phyloP scores from a whole-genome alignment of 2,113 vertebrate genomes.

The Lota lota region DNA sequence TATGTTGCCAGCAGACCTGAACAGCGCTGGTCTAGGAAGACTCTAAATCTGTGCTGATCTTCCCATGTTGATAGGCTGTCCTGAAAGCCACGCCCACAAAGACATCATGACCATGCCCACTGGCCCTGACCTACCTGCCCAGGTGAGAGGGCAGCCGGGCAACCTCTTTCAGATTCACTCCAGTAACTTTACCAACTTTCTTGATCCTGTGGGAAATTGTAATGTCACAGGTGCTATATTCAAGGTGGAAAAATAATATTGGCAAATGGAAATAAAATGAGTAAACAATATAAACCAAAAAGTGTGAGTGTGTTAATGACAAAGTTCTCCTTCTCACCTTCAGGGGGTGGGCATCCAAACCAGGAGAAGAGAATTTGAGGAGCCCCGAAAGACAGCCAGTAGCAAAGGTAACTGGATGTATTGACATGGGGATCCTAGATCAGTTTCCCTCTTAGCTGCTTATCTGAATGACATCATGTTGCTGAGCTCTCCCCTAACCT shows the following conservation, averaged over 20 bases:
- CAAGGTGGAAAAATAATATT: too few species aligned
- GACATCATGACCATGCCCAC: slow-evolving; percentile 47
- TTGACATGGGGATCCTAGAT: neutral
- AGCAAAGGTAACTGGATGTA: slow-evolving; percentile 81
- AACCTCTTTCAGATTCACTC: too few species aligned
- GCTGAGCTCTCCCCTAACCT: too few species aligned
- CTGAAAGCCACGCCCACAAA: slow-evolving; percentile 76
- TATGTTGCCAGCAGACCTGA: slow-evolving; percentile 76
- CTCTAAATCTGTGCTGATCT: slow-evolving; percentile 86
- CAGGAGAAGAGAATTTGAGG: slow-evolving; percentile 65
- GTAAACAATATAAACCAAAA: slow-evolving; percentile 45
- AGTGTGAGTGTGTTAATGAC: neutral
- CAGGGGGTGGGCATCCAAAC: slow-evolving; percentile 66
- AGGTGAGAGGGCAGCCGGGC: too few species aligned
- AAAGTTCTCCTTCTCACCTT: slow-evolving; percentile 24
- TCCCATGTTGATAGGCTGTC: slow-evolving; percentile 82
- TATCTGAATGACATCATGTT: too few species aligned
- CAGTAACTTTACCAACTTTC: too few species aligned
- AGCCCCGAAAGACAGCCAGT: slow-evolving; percentile 56
- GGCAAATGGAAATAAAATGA: too few species aligned
- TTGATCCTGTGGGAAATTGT: too few species aligned
- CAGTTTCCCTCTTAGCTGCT: too few species aligned
- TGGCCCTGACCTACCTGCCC: neutral
- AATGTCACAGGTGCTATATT: too few species aligned
- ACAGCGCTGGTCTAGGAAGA: slow-evolving; percentile 75